Evolutionary conservation across 2,797 vertebrate genomes (phyloP).

Genomic region (Chiroxiphia lanceolata): DNA sequence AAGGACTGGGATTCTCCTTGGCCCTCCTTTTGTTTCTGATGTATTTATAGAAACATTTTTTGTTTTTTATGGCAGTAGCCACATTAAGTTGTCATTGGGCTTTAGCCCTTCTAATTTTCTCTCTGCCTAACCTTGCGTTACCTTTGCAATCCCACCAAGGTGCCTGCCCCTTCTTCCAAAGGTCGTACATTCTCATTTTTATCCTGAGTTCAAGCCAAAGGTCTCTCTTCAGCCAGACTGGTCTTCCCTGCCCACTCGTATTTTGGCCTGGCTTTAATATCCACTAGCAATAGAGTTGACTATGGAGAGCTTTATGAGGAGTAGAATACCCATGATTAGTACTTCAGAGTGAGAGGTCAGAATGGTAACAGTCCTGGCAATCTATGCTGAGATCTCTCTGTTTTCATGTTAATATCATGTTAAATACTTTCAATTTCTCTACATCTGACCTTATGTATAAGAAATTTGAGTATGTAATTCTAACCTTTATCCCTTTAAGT

Average conservation of each 20-base stretch:
- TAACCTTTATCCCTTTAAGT: neutral
- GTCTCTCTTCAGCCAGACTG: neutral
- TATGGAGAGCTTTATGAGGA: neutral
- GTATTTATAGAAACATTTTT: neutral
- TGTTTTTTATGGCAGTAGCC: neutral
- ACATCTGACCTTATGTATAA: neutral
- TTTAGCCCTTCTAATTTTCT: neutral
- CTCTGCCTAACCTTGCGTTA: neutral
- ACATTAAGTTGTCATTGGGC: neutral
- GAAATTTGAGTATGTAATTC: neutral
- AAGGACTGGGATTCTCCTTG: neutral
- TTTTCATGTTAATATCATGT: neutral
- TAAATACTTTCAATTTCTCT: neutral
- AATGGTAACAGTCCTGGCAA: neutral
- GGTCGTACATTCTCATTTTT: neutral
- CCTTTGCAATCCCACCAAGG: neutral
- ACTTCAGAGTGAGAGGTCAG: neutral
- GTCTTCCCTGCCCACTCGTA: neutral
- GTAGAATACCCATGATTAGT: neutral
- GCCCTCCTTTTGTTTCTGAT: neutral
- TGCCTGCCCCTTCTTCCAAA: neutral
- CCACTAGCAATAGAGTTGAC: neutral
- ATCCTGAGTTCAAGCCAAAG: neutral
- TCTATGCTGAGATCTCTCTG: neutral
- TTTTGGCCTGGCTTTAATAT: neutral